These are phyloP conservation scores for Trypoxylus dichotomus DNA, from an alignment of 1,140 invertebrate species.

Conservation along the genomic window DNA sequence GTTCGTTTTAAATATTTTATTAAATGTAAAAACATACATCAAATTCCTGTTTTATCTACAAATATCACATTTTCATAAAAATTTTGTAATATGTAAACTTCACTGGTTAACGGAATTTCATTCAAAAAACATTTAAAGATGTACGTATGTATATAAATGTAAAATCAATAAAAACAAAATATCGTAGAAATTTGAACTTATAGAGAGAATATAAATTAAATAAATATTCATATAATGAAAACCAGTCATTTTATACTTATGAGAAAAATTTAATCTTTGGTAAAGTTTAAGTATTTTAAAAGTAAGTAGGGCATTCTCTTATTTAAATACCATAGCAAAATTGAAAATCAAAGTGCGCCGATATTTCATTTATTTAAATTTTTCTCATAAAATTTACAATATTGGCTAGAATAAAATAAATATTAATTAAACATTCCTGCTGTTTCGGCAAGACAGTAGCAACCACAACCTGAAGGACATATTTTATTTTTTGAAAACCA, in stretches of 20 bases:
- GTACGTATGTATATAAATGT: neutral
- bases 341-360: neutral
- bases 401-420: slow-evolving; percentile 26
- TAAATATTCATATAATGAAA: neutral
- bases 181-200: neutral
- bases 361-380: neutral
- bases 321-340: neutral
- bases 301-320: neutral
- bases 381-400: slow-evolving; percentile 3
- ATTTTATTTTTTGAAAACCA: slow-evolving; percentile 74
- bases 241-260: neutral
- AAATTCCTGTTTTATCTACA: neutral
- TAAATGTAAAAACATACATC: neutral
- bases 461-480: slow-evolving; percentile 86
- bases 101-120: neutral
- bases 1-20: too few relatives aligned
- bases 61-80: slow-evolving; percentile 17
- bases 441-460: slow-evolving; percentile 76
- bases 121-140: neutral
- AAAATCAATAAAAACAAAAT: neutral
- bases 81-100: neutral
- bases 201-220: neutral
- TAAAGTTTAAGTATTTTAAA: neutral
- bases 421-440: slow-evolving; percentile 42
- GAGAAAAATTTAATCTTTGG: slow-evolving; percentile 24